Evolutionary conservation across 1,140 invertebrate genomes (phyloP).

Genomic region (Platyura marginata): DNA sequence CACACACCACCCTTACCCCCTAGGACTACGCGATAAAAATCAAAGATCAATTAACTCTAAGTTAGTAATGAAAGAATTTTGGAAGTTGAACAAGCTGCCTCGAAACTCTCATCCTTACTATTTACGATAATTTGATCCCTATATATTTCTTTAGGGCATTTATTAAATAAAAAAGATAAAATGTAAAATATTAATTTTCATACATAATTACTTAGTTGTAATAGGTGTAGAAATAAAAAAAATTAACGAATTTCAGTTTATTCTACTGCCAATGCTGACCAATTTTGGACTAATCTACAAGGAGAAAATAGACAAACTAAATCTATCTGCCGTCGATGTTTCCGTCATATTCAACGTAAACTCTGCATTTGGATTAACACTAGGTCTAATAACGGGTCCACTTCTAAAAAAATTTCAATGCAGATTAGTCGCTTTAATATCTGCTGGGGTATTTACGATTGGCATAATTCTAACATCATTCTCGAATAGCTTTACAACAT

Average conservation of each 20-base stretch:
- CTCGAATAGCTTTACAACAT: slow-evolving; percentile 28
- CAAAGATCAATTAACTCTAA: too few species aligned
- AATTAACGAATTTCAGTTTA: slow-evolving; percentile 31
- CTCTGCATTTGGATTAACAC: slow-evolving; percentile 36
- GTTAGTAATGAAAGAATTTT: too few species aligned
- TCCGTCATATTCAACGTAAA: slow-evolving; percentile 38
- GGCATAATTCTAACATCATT: slow-evolving; percentile 32
- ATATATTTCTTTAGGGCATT: too few species aligned
- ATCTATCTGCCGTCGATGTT: slow-evolving; percentile 30
- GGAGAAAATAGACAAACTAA: slow-evolving; percentile 28
- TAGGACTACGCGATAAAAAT: too few species aligned
- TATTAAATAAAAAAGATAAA: too few species aligned
- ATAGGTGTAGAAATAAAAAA: too few species aligned
- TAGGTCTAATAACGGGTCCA: slow-evolving; percentile 38
- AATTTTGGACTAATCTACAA: slow-evolving; percentile 35
- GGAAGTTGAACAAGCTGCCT: too few species aligned
- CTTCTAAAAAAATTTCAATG: slow-evolving; percentile 32
- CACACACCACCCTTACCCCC: too few species aligned
- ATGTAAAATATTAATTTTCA: too few species aligned
- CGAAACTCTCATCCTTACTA: too few species aligned
- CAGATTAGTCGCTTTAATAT: slow-evolving; percentile 32
- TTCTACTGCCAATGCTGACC: slow-evolving; percentile 33
- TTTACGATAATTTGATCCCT: too few species aligned
- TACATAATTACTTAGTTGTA: too few species aligned
- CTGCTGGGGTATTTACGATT: slow-evolving; percentile 24